phyloP scores from a whole-genome alignment of 2,113 vertebrate genomes.

The Xyliphius kryptos region DNA sequence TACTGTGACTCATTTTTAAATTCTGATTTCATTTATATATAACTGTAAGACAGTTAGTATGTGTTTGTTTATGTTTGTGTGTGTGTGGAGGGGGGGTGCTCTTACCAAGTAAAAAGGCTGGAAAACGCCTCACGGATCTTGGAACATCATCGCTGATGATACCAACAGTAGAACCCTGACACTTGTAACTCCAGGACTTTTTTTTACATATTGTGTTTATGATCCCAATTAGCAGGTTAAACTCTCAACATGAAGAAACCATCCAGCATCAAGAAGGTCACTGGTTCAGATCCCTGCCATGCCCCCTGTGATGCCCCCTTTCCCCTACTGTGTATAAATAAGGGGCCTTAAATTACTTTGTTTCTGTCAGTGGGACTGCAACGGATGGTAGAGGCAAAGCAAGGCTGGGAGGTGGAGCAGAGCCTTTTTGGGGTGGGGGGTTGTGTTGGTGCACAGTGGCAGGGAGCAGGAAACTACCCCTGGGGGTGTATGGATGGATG shows the following conservation, averaged over 20 bases:
- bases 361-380: constrained; percentile 1
- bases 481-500: constrained; percentile 10
- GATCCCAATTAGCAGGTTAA: background rate
- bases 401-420: constrained; percentile 14
- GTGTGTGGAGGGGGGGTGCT: too few species aligned
- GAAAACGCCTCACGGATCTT: too few species aligned
- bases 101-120: too few species aligned
- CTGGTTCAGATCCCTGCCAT: background rate
- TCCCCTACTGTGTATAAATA: constrained; percentile 15
- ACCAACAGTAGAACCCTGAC: too few species aligned
- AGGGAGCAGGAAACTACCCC: constrained; percentile 26
- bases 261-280: background rate
- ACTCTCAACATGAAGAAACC: background rate
- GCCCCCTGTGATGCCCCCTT: background rate
- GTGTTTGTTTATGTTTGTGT: too few species aligned
- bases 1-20: too few species aligned
- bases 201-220: background rate
- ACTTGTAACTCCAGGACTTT: background rate
- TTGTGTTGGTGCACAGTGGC: constrained; percentile 7
- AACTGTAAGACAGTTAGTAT: too few species aligned
- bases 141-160: too few species aligned
- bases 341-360: background rate
- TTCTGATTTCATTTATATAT: background rate
- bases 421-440: constrained; percentile 7
- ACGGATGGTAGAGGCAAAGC: constrained; percentile 8